Evolutionary conservation across 2,113 vertebrate genomes (phyloP).

Genomic region (Phalacrocorax brasilianus): DNA sequence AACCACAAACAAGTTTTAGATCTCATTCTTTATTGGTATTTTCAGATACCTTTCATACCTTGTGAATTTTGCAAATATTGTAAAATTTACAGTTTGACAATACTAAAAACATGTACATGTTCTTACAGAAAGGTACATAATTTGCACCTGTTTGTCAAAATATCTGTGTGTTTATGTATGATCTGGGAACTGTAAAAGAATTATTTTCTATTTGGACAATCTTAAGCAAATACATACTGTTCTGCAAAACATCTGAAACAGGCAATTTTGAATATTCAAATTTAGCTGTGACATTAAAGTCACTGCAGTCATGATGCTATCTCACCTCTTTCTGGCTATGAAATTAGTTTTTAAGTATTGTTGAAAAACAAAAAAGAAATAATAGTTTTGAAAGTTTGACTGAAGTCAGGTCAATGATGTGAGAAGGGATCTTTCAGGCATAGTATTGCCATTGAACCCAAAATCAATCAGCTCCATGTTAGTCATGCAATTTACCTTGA

Average conservation of each 20-base stretch:
- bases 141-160: background rate
- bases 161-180: background rate
- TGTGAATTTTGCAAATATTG: background rate
- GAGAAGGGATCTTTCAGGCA: background rate
- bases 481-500: background rate
- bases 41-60: background rate
- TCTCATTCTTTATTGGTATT: background rate
- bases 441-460: background rate
- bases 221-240: background rate
- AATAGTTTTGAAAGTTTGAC: background rate
- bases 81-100: background rate
- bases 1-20: background rate
- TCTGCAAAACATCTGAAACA: background rate
- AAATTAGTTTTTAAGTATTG: background rate
- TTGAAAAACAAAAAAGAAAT: background rate
- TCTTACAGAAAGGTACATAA: background rate
- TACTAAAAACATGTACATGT: background rate
- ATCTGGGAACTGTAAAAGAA: background rate
- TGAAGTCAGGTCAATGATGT: background rate
- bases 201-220: background rate
- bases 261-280: background rate
- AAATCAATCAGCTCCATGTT: background rate
- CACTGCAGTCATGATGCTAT: background rate
- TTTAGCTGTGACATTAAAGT: background rate
- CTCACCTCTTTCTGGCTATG: background rate